Evolutionary conservation across 1,140 invertebrate genomes (phyloP), one percentile per base, ranked within the genome.

Genomic region (Adelges cooleyi): DNA sequence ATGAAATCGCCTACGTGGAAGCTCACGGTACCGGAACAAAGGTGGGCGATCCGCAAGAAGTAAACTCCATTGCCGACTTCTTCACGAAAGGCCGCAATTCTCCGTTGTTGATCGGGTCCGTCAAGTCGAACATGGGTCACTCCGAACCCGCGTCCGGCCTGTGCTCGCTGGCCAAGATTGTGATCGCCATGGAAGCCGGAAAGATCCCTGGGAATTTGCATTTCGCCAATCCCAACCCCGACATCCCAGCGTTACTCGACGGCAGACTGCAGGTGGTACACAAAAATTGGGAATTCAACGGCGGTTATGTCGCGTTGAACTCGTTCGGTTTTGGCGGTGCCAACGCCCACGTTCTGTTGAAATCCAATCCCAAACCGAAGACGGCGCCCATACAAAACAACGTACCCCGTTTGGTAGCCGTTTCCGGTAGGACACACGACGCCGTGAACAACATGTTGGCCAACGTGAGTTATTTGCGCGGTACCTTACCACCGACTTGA

Each of bases 121-220:
- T 96, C 0, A 99, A 99, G 74, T 94, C 91, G 1, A 99, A 98
- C 75, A 95, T 98, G 90, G 95, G 95, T 0, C 95, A 99, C 72
- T 85, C 93, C 4, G 95, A 98, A 75, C 87, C 93, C 4, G 91
- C 92, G 0, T 96, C 93, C 68, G 91, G 91, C 38, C 73, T 95
- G 0, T 92, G 90, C 72, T 88, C 91, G 0, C 77, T 97, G 50
- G 89, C 87, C 2, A 97, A 98, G 74, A 79, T 91, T n/a, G 70
- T 97, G 3, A 84, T 97, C 54, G 86, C 92, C 3, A 94, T 97
- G 86, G 90, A 97, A 76, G 72, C 80, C 27, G 86, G 87, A 33
- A 74, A 86, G 2, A 90, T 98, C 68, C 94, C 95, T 2, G 81
- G 79, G 15, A 98, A 98, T 77, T 77, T 99, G 38, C 94, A 98